Percentiles rank a stretch among this genome's conserved stretches.
These are phyloP conservation scores for Phocoena phocoena DNA, from an alignment of 2,113 vertebrate genomes.

Conservation along the genomic window DNA sequence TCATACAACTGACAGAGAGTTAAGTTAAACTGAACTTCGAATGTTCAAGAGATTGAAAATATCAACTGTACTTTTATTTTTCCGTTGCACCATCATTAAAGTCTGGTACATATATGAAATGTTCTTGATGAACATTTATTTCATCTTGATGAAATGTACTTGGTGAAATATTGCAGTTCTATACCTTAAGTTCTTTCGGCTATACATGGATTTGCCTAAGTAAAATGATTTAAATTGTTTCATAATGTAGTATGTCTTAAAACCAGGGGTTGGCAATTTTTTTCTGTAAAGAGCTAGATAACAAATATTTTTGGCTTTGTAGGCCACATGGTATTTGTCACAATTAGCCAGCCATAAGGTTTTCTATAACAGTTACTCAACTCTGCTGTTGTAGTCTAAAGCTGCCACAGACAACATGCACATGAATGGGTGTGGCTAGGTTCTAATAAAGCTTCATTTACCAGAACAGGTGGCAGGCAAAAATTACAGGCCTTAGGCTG, in stretches of 20 bases:
- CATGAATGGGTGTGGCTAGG: not conserved
- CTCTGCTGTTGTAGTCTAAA: not conserved
- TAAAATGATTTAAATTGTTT: not conserved
- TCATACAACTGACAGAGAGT: not conserved
- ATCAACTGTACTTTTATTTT: not conserved
- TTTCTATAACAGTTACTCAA: not conserved
- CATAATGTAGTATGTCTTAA: not conserved
- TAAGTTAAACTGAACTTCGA: not conserved
- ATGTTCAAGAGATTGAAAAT: not conserved
- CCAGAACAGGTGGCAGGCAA: conserved; percentile 20
- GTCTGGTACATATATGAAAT: not conserved
- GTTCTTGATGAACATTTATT: not conserved
- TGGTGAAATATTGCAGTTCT: not conserved
- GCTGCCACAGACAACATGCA: not conserved
- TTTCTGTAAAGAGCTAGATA: not conserved
- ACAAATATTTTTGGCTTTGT: not conserved
- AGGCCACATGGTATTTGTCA: not conserved
- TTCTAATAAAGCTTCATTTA: conserved; percentile 36
- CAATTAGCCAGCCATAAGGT: not conserved
- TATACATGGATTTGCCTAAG: not conserved
- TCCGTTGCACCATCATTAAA: not conserved
- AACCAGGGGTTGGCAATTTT: not conserved
- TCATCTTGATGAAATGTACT: not conserved
- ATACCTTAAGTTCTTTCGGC: not conserved
- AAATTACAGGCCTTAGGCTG: not conserved